Evolutionary conservation across 2,888 invertebrate species (phyloP).

Genomic region (Apantesis nais): DNA sequence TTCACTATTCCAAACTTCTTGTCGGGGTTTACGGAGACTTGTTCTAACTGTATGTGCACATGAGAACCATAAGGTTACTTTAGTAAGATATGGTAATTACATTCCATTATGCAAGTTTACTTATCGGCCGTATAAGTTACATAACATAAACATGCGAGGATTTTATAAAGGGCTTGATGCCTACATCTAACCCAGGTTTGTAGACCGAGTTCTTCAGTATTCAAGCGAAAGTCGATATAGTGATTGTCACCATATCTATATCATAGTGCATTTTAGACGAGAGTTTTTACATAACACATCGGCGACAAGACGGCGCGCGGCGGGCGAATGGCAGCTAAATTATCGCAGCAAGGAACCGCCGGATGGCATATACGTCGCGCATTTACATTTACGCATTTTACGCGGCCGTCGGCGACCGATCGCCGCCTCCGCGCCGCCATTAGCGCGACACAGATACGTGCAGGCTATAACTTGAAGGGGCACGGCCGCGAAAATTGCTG

Average conservation of each 20-base stretch:
- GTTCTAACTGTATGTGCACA: not conserved
- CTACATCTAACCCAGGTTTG: not conserved
- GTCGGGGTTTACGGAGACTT: not conserved
- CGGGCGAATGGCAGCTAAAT: constrained; percentile 52
- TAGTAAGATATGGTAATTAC: not conserved
- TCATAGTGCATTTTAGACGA: constrained; percentile 55
- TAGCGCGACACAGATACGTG: constrained; percentile 63
- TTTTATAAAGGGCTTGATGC: not conserved
- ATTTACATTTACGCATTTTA: constrained; percentile 72
- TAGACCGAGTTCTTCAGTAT: constrained; percentile 21
- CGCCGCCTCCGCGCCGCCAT: constrained; percentile 65
- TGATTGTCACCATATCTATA: constrained; percentile 46
- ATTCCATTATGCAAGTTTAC: not conserved
- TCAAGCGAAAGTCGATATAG: constrained; percentile 55
- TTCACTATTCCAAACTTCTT: not conserved
- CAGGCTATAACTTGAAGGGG: constrained; percentile 58
- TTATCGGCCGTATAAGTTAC: not conserved
- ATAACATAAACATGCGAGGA: not conserved
- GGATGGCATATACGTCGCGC: constrained; percentile 45
- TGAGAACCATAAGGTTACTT: not conserved
- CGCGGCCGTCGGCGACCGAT: constrained; percentile 64
- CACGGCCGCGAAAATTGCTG: constrained; percentile 65
- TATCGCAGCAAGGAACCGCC: constrained; percentile 49
- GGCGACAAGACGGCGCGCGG: constrained; percentile 38
- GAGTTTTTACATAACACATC: constrained; percentile 64